Conservation (phyloP, 1,140 invertebrate species). For the Eriosoma lanigerum region DNA sequence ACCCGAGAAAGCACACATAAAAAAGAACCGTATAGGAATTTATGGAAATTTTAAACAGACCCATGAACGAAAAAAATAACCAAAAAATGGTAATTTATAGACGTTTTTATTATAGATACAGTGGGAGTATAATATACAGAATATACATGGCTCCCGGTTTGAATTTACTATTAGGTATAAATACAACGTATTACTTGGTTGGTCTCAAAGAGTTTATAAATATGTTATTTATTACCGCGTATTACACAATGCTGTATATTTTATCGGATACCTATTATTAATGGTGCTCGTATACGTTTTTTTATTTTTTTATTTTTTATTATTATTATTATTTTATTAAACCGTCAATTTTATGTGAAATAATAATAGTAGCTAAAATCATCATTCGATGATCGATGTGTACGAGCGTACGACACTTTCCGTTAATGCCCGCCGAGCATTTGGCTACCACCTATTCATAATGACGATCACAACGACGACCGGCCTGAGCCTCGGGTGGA, state of each 20-base stretch:
- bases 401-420: conserved; percentile 18
- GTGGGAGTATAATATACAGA: too few species aligned
- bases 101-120: conserved; percentile 12
- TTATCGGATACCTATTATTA: conserved; percentile 18
- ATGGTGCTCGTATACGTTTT: neutral
- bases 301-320: too few species aligned
- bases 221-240: conserved; percentile 5
- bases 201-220: conserved; percentile 3
- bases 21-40: neutral
- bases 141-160: conserved; percentile 25
- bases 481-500: neutral
- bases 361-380: conserved; percentile 38
- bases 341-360: conserved; percentile 26
- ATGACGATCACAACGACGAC: neutral
- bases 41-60: conserved; percentile 5
- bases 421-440: conserved; percentile 8
- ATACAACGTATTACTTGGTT: neutral
- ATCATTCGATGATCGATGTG: conserved; percentile 28
- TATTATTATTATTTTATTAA: conserved; percentile 29
- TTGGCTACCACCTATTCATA: conserved; percentile 1
- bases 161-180: neutral
- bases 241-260: neutral
- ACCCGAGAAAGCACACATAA: neutral
- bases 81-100: conserved; percentile 25
- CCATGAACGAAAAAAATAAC: neutral